These are phyloP conservation scores for Leptothorax acervorum DNA, from an alignment of 2,888 invertebrate species.

Conservation along the genomic window DNA sequence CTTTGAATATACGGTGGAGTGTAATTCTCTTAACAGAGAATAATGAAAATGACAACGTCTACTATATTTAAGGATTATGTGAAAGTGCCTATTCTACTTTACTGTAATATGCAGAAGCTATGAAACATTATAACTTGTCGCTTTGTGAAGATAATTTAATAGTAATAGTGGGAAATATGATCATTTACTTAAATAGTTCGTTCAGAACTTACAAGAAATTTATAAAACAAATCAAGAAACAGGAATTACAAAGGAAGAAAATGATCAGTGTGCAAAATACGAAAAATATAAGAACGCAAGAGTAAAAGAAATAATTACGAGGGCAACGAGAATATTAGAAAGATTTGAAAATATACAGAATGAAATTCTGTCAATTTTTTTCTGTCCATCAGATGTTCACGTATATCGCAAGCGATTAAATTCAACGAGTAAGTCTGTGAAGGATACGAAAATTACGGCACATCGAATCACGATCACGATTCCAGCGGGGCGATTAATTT, in stretches of 20 bases:
- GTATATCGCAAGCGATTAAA: conserved; percentile 28
- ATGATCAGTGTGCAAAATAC: not conserved
- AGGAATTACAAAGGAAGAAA: not conserved
- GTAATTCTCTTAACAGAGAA: not conserved
- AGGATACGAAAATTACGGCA: not conserved
- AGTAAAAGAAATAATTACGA: conserved; percentile 5
- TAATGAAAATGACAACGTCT: not conserved
- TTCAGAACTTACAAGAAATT: not conserved
- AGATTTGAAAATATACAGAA: not conserved
- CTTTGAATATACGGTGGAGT: not conserved
- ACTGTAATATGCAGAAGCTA: not conserved
- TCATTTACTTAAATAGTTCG: not conserved
- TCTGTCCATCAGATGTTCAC: not conserved
- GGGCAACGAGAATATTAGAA: not conserved
- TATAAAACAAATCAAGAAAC: not conserved
- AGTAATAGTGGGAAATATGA: not conserved
- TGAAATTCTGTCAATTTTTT: not conserved
- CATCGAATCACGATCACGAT: conserved; percentile 30
- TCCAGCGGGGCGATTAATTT: conserved; percentile 55
- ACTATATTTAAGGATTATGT: not conserved
- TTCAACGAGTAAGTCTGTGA: conserved; percentile 5
- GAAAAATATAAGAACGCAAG: not conserved
- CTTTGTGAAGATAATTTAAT: conserved; percentile 5
- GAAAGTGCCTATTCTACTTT: not conserved
- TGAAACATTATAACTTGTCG: not conserved